Evolutionary conservation across 2,888 invertebrate species (phyloP), one percentile per base, ranked within the genome.

Genomic region (Gryllus longicercus): DNA sequence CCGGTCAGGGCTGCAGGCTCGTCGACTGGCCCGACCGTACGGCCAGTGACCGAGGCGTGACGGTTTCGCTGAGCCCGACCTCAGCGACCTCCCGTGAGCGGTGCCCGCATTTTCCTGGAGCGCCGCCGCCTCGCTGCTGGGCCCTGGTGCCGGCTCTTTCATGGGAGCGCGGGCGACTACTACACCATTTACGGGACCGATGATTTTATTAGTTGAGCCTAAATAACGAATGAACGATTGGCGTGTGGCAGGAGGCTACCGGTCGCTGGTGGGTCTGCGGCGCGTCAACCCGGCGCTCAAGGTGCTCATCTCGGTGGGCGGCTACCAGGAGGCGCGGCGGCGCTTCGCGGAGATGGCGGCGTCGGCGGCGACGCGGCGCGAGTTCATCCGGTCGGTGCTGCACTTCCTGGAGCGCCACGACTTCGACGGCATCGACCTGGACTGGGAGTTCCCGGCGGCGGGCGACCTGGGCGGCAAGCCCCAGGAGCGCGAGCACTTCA

Each of bases 391-490:
- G 74, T 92, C 93, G 75, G 90, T 92, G 0, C 84, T 93, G 1
- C 88, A 90, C 81, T 93, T 94, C 84, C 87, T 95, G 75, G 91
- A 91, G 81, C 90, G 92, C 85, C 93, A 93, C 88, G 90, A 91
- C 78, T 95, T 96, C 85, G 94, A 96, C 84, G 96, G 96, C 5
- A 87, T 95, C 25, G 95, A 96, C 85, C 87, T 95, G 78, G 95
- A 95, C 84, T 96, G 95, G 95, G 95, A 95, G 85, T 95, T 95
- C 87, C 95, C 95, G 83, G 91, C 88, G 18, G 88, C 88, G n/a
- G 86, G 87, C 78, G 89, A 89, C 81, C 83, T 87, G 83, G 89
- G 88, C 79, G 87, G 87, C 16, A 84, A 86, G 77, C 85, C 83
- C 76, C 88, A 86, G 78, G 91, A 90, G 85, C 92, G 89, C 85